Evolutionary conservation across 2,888 invertebrate genomes (phyloP).

Genomic region (Luperina nickerlii): DNA sequence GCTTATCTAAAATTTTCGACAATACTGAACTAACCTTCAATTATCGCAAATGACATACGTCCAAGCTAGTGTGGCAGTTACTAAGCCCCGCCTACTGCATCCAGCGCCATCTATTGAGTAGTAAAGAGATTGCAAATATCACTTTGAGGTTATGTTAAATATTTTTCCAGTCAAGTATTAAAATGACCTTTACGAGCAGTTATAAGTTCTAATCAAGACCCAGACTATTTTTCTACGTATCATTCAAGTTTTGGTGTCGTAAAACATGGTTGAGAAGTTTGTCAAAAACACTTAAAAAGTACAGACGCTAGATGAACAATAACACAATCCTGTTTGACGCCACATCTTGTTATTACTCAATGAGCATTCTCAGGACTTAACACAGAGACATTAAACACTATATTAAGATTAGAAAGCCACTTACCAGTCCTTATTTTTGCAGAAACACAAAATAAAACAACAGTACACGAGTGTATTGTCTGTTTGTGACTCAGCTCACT

Average conservation of each 20-base stretch:
- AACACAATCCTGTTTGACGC: constrained; percentile 55
- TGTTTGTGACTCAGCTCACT: constrained; percentile 83
- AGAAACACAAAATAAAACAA: constrained; percentile 68
- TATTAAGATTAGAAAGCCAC: constrained; percentile 67
- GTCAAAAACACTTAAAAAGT: constrained; percentile 61
- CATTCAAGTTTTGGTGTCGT: constrained; percentile 8
- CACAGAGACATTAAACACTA: constrained; percentile 14
- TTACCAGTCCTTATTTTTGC: constrained; percentile 73
- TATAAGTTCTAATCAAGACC: constrained; percentile 18
- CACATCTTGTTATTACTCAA: constrained; percentile 22
- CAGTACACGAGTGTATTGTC: constrained; percentile 67
- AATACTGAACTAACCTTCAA: constrained; percentile 75
- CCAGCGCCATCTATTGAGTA: constrained; percentile 77
- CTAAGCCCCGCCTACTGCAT: constrained; percentile 74
- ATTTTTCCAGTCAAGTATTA: constrained; percentile 30
- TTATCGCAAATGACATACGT: constrained; percentile 76
- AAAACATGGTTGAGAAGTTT: constrained; percentile 35
- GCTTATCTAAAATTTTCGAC: constrained; percentile 77
- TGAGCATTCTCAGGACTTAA: not conserved
- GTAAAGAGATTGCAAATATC: constrained; percentile 57
- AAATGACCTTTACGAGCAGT: constrained; percentile 2
- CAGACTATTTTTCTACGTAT: constrained; percentile 36
- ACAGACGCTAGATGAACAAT: constrained; percentile 71
- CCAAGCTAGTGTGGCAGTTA: constrained; percentile 71
- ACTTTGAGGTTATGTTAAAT: constrained; percentile 79